Conservation (phyloP, 30 jellyfish, hydroid and myxozoan genomes). For the Sanderia malayensis region DNA sequence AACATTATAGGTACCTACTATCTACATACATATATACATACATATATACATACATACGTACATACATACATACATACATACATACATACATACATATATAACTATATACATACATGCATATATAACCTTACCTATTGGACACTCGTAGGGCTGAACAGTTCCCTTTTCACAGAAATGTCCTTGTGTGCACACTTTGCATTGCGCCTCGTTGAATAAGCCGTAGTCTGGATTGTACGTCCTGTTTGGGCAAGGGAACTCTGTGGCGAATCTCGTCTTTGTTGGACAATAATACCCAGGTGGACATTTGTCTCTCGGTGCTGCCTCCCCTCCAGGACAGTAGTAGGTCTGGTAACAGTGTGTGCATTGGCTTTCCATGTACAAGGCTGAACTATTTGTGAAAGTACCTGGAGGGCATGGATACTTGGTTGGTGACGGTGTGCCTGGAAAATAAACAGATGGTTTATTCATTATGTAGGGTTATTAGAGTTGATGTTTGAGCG, state of each 20-base stretch:
- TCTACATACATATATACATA: too few relatives aligned
- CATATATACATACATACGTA: too few relatives aligned
- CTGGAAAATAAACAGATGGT: too few relatives aligned
- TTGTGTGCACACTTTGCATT: constrained; percentile 80
- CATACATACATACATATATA: too few relatives aligned
- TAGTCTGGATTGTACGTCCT: constrained; percentile 81
- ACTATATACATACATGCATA: too few relatives aligned
- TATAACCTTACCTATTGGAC: constrained; percentile 84
- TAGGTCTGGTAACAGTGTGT: constrained; percentile 76
- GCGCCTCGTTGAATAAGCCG: constrained; percentile 44
- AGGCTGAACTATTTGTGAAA: constrained; percentile 70
- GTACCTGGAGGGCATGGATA: constrained; percentile 99
- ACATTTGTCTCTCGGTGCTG: constrained; percentile 77
- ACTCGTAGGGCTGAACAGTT: constrained; percentile 79
- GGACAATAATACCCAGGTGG: constrained; percentile 96
- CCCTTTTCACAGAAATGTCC: constrained; percentile 98
- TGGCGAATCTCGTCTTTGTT: constrained; percentile 80
- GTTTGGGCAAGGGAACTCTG: constrained; percentile 88
- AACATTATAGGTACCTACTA: too few relatives aligned
- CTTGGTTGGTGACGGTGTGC: constrained; percentile 91
- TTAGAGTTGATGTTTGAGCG: too few relatives aligned
- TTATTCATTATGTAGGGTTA: too few relatives aligned
- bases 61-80: too few relatives aligned
- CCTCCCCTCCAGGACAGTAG: constrained; percentile 97
- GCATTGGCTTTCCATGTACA: constrained; percentile 77